Evolutionary conservation across 2,797 vertebrate species (phyloP).

Genomic region (Brotula barbata): DNA sequence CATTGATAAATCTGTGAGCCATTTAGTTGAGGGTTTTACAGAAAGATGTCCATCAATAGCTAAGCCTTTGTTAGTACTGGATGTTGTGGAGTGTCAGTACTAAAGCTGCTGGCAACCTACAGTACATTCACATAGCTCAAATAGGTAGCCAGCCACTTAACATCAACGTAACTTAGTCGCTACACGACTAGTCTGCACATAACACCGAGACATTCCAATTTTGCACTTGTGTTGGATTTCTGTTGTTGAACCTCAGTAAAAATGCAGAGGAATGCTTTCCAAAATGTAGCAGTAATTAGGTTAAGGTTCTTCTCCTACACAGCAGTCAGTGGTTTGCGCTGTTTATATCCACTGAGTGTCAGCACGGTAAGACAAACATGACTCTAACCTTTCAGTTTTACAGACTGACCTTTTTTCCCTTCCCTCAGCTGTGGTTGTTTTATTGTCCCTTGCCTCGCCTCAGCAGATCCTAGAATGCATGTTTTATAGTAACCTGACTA

Average conservation of each 20-base stretch:
- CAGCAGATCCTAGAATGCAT: conserved; percentile 20
- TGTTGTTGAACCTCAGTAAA: conserved; percentile 17
- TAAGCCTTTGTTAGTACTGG: conserved; percentile 32
- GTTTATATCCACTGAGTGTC: conserved; percentile 67
- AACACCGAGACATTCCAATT: conserved; percentile 8
- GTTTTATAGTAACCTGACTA: conserved; percentile 45
- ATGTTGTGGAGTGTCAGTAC: conserved; percentile 49
- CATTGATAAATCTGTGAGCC: conserved; percentile 41
- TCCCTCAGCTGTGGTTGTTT: conserved; percentile 21
- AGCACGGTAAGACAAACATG: conserved; percentile 69
- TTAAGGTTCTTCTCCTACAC: conserved; percentile 73
- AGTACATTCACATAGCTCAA: conserved; percentile 44
- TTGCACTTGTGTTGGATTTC: conserved; percentile 3
- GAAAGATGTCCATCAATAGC: conserved; percentile 19
- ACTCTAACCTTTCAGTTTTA: conserved; percentile 31
- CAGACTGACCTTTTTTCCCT: conserved; percentile 5
- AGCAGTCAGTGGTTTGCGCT: conserved; percentile 33
- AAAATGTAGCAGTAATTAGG: conserved; percentile 63
- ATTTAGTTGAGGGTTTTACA: conserved; percentile 41
- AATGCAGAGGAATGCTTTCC: conserved; percentile 59
- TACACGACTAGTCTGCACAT: conserved; percentile 3
- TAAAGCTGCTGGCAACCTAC: conserved; percentile 27
- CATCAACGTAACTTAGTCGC: conserved; percentile 12
- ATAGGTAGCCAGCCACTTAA: conserved; percentile 8
- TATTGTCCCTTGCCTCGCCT: conserved; percentile 23